Evolutionary conservation across 92 coral and sea anemone genomes (phyloP).

Genomic region (Muricea muricata): DNA sequence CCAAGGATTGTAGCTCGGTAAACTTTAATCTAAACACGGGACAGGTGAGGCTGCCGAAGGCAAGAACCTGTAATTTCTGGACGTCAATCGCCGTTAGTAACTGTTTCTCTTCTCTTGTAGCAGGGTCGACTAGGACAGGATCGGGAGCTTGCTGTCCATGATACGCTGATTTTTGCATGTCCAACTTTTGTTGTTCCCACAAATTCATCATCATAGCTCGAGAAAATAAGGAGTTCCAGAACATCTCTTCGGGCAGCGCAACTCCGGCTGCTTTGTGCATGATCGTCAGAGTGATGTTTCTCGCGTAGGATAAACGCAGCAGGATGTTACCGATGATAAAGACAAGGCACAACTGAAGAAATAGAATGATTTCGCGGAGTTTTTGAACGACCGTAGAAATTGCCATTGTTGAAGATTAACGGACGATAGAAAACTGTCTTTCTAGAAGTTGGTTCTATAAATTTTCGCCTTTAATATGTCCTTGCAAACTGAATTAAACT

Average conservation of each 20-base stretch:
- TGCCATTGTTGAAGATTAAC: not conserved
- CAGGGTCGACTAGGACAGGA: constrained; percentile 74
- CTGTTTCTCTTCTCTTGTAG: constrained; percentile 61
- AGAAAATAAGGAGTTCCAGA: constrained; percentile 75
- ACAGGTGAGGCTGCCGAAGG: constrained; percentile 93
- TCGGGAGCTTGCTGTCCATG: constrained; percentile 73
- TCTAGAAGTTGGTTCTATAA: too few species aligned
- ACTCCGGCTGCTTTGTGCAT: constrained; percentile 26
- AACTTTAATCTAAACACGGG: constrained; percentile 88
- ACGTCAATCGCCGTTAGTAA: constrained; percentile 74
- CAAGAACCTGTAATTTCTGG: constrained; percentile 83
- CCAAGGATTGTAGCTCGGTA: constrained; percentile 72
- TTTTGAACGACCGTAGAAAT: not conserved
- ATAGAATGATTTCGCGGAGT: not conserved
- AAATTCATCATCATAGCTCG: constrained; percentile 70
- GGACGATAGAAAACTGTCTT: too few species aligned
- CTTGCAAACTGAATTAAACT: too few species aligned
- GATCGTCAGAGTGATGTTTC: not conserved
- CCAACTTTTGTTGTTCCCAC: constrained; percentile 49
- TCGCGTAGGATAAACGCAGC: constrained; percentile 26
- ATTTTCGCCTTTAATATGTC: too few species aligned
- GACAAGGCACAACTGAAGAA: constrained; percentile 4
- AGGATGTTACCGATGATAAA: constrained; percentile 9
- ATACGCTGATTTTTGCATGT: constrained; percentile 66
- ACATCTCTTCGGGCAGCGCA: constrained; percentile 50